Evolutionary conservation across 2,888 invertebrate species (phyloP), one percentile per base, ranked within the genome.

Genomic region (Anticlea derivata): DNA sequence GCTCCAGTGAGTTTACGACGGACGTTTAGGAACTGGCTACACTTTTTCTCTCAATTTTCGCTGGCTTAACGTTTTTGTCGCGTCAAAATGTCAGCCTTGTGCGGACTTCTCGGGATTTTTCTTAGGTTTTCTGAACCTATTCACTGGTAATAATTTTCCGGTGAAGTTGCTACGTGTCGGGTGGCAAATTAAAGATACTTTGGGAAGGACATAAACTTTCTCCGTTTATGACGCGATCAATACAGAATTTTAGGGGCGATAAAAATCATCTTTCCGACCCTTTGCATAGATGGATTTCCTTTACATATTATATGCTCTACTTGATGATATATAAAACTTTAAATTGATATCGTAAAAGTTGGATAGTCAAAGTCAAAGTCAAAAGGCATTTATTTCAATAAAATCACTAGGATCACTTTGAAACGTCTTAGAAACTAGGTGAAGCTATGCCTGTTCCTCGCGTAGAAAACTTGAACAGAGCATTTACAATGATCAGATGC

Each of bases 21-120:
- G 48, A 45, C 58, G 41, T 50, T 54, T 48, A 39, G 53, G 47
- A 47, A 34, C 54, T 43, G 44, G 44, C 46, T 48, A 29, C 35
- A 49, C 46, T 55, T 57, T 55, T 57, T 53, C 50, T 26, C 39
- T 26, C 56, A 59, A 61, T 61, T 61, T 56, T 20, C 46, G 48
- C 45, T 43, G 31, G 33, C 44, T 52, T 43, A 35, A 37, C 56
- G 40, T 57, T 55, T 53, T 54, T 35, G 27, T 7, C 40, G 33
- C 7, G 46, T 44, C 24, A 20, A 35, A 35, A 45, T 23, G 49
- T 44, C 23, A 23, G 23, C 37, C 39, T 35, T 50, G 40, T 29
- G 24, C n/a, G 33, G 27, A 12, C 20, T 23, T 38, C 22, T 11
- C 43, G 31, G 37, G 35, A 11, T 41, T 45, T 49, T 24, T 23